A percentile compares a stretch with the other conserved stretches of the same genome.
Conservation (phyloP, 2,113 vertebrate species). For the Lota lota region DNA sequence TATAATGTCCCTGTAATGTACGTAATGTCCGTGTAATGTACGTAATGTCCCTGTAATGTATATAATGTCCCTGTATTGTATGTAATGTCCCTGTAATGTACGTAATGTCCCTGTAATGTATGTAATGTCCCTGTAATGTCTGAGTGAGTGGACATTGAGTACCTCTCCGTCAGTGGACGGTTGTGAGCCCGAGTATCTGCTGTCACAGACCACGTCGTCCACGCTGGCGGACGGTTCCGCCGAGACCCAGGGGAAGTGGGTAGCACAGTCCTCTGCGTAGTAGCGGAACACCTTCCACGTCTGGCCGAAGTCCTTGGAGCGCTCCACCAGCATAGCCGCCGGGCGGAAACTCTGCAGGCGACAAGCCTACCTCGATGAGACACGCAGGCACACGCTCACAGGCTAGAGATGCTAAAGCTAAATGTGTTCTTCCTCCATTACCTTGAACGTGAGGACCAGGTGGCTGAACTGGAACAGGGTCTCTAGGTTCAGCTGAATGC, state of each 20-base stretch:
- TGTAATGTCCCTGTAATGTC: neutral
- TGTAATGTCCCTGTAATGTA: too few relatives aligned
- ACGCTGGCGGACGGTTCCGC: constrained; percentile 66
- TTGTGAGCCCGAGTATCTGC: constrained; percentile 83
- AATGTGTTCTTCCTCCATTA: constrained; percentile 40
- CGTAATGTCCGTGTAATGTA: too few relatives aligned
- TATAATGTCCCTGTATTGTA: too few relatives aligned
- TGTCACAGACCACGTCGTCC: constrained; percentile 82
- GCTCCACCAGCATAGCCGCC: constrained; percentile 87
- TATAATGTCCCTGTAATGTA: too few relatives aligned
- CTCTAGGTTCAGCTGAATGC: constrained; percentile 84
- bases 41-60: too few relatives aligned
- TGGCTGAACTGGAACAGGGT: constrained; percentile 89
- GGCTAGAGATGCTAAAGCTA: neutral
- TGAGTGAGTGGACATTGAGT: neutral
- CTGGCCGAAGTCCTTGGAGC: constrained; percentile 80
- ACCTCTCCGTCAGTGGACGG: constrained; percentile 87
- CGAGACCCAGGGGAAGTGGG: constrained; percentile 77
- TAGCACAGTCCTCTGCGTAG: constrained; percentile 82
- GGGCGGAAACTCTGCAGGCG: constrained; percentile 82
- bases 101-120: too few relatives aligned
- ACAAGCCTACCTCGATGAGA: neutral
- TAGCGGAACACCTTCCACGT: constrained; percentile 84
- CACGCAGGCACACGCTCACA: too few relatives aligned
- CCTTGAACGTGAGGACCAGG: constrained; percentile 90